Conservation (phyloP, 2,888 invertebrate genomes). For the Drosophila diplacantha region DNA sequence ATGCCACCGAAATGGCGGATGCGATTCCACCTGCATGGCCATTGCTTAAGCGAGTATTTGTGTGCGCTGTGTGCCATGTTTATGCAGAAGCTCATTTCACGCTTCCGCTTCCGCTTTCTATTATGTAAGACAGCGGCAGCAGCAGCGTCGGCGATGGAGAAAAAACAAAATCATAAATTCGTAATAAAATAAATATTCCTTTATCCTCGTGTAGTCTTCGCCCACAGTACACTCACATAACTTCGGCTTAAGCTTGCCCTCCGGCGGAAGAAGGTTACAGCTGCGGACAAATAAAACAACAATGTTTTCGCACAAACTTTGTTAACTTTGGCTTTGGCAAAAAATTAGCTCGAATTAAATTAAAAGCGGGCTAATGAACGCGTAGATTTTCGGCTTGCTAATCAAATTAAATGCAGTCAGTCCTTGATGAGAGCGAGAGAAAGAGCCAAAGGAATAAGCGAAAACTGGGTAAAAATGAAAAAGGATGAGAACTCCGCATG, state of each 20-base stretch:
- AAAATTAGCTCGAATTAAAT: constrained; percentile 57
- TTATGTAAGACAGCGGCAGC: constrained; percentile 44
- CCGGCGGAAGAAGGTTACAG: constrained; percentile 3
- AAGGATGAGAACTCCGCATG: constrained; percentile 32
- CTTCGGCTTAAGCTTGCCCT: constrained; percentile 49
- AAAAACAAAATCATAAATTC: constrained; percentile 74
- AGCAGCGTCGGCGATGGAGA: constrained; percentile 7
- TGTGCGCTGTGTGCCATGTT: constrained; percentile 48
- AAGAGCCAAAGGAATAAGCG: constrained; percentile 2
- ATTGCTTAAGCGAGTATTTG: constrained; percentile 40
- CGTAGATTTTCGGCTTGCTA: constrained; percentile 54
- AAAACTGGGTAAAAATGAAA: constrained; percentile 4
- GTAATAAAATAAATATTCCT: constrained; percentile 69
- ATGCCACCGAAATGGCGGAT: constrained; percentile 49
- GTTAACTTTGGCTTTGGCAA: constrained; percentile 16
- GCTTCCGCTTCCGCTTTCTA: constrained; percentile 71
- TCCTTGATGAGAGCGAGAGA: constrained; percentile 39
- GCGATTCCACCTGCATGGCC: constrained; percentile 58
- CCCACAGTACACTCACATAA: constrained; percentile 53
- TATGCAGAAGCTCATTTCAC: constrained; percentile 71
- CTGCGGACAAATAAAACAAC: constrained; percentile 5
- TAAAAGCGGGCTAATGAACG: constrained; percentile 61
- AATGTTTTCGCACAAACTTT: constrained; percentile 36
- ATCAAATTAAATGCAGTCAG: constrained; percentile 65
- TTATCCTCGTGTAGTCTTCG: constrained; percentile 48